Conservation (phyloP, 2,113 vertebrate genomes). For the Falco punctatus region DNA sequence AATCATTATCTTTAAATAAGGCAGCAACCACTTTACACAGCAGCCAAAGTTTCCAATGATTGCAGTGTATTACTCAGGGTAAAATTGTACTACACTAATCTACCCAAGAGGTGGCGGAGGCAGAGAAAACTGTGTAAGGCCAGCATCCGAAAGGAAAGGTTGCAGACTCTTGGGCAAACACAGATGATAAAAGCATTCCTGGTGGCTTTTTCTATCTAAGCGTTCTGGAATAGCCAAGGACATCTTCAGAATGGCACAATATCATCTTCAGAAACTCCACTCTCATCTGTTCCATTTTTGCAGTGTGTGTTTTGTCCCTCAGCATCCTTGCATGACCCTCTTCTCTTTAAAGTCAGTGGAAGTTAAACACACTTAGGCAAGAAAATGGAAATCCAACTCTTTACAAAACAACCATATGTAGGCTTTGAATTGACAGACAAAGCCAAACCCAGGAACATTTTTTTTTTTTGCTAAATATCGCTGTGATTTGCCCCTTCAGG, state of each 20-base stretch:
- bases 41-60: not conserved
- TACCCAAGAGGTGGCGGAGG: constrained; percentile 5
- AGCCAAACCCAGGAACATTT: not conserved
- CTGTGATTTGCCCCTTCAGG: not conserved
- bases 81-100: constrained; percentile 1
- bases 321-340: not conserved
- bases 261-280: constrained; percentile 44
- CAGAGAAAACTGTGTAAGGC: constrained; percentile 7
- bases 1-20: not conserved
- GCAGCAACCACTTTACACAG: not conserved
- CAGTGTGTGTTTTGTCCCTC: constrained; percentile 13
- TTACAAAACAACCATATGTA: not conserved
- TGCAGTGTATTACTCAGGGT: not conserved
- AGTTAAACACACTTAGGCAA: not conserved
- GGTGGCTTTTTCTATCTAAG: constrained; percentile 31
- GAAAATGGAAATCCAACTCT: constrained; percentile 20
- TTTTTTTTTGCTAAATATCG: not conserved
- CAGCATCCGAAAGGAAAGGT: constrained; percentile 42
- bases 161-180: constrained; percentile 43
- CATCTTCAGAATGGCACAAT: constrained; percentile 41
- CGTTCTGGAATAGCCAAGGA: constrained; percentile 58
- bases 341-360: constrained; percentile 18
- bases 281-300: constrained; percentile 10
- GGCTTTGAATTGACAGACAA: not conserved
- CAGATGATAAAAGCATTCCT: constrained; percentile 63